Conservation (phyloP, 2,797 vertebrate species). For the Anisognathus igniventris region DNA sequence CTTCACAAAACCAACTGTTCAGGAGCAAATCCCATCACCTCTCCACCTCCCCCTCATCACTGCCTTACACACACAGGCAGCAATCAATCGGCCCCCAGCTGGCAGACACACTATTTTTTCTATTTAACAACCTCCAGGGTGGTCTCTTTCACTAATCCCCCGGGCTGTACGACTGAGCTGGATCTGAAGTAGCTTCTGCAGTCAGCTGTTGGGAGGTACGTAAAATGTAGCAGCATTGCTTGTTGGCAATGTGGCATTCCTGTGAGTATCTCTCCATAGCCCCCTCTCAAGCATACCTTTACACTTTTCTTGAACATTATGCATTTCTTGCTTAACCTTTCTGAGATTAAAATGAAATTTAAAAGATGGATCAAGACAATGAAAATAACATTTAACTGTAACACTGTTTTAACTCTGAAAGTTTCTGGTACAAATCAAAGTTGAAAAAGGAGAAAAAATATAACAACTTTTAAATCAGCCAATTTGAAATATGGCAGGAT, state of each 20-base stretch:
- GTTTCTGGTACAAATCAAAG: background rate
- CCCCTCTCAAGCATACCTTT: background rate
- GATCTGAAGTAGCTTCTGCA: constrained; percentile 49
- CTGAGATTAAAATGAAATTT: background rate
- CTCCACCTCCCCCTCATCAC: constrained; percentile 50
- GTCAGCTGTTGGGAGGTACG: constrained; percentile 22
- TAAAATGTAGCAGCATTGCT: background rate
- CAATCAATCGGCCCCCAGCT: constrained; percentile 57
- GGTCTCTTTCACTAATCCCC: constrained; percentile 59
- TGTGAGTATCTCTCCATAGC: background rate
- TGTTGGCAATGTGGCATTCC: background rate
- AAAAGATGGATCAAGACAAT: background rate
- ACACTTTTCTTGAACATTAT: background rate
- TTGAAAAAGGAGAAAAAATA: background rate
- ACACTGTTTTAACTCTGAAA: background rate
- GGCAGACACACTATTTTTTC: constrained; percentile 49
- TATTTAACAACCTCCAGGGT: constrained; percentile 62
- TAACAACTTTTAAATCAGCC: background rate
- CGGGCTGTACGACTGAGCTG: constrained; percentile 30
- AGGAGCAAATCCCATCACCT: constrained; percentile 51
- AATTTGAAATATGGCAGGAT: background rate
- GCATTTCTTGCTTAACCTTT: background rate
- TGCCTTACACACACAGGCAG: constrained; percentile 34
- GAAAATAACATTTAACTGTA: background rate
- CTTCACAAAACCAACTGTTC: constrained; percentile 56